Conservation (phyloP, 2,113 vertebrate genomes). For the Laticauda colubrina region DNA sequence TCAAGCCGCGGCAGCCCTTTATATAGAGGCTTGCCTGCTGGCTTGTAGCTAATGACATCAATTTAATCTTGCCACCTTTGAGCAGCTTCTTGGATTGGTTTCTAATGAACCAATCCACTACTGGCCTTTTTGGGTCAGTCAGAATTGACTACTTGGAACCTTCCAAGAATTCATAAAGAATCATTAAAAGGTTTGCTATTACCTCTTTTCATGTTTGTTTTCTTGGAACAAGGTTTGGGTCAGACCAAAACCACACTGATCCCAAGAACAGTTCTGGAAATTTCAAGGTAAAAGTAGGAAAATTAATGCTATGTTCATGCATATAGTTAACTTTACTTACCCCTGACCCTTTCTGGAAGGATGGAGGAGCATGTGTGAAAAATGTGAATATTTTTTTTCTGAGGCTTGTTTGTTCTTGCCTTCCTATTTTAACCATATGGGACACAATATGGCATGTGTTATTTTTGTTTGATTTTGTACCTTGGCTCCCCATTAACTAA, state of each 20-base stretch:
- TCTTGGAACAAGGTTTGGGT: no score
- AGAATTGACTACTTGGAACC: no score
- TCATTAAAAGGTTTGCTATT: no score
- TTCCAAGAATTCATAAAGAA: no score
- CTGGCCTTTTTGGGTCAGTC: no score
- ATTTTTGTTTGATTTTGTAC: not conserved
- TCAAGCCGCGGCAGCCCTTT: no score
- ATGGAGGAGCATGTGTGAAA: not conserved
- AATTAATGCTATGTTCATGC: not conserved
- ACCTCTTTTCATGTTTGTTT: no score
- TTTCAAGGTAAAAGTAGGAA: not conserved
- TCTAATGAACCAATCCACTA: no score
- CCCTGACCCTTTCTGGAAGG: not conserved
- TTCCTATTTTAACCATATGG: not conserved
- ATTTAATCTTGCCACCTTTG: no score
- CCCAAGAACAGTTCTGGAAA: not conserved
- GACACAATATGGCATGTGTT: not conserved
- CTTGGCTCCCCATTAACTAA: not conserved
- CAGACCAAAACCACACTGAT: not conserved
- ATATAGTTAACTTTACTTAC: not conserved
- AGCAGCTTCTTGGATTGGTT: no score
- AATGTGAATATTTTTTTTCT: not conserved
- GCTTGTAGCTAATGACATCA: no score
- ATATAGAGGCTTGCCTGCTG: no score
- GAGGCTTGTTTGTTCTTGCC: not conserved